Evolutionary conservation across 1,140 invertebrate species (phyloP).

Genomic region (Pseudomyrmex gracilis): DNA sequence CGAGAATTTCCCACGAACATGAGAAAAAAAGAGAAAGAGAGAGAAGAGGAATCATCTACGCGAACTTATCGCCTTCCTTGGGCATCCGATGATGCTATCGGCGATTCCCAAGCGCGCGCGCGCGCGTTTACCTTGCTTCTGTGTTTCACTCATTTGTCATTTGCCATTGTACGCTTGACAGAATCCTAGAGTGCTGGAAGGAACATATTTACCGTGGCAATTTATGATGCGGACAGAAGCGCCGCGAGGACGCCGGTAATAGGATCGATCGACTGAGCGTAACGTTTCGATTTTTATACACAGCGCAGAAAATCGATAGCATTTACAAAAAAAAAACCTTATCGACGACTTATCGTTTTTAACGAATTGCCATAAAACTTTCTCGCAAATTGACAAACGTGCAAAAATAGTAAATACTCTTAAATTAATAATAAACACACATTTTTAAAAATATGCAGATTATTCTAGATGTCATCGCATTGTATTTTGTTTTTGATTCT

Average conservation of each 20-base stretch:
- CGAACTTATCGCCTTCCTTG: neutral
- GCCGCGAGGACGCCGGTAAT: constrained; percentile 40
- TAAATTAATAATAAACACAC: too few species aligned
- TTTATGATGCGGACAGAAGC: constrained; percentile 58
- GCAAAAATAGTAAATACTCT: constrained; percentile 8
- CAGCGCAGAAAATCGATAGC: constrained; percentile 10
- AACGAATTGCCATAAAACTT: neutral
- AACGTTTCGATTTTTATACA: constrained; percentile 50
- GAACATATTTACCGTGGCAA: constrained; percentile 59
- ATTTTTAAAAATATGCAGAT: neutral
- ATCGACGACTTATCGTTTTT: neutral
- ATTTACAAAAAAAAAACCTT: constrained; percentile 12
- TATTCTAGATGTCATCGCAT: neutral
- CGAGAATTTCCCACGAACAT: constrained; percentile 49
- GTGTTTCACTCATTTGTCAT: constrained; percentile 62
- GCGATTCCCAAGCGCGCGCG: constrained; percentile 20
- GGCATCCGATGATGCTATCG: constrained; percentile 59
- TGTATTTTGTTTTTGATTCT: neutral
- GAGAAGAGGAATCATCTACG: constrained; percentile 18
- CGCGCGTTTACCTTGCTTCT: constrained; percentile 12
- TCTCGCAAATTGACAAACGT: neutral
- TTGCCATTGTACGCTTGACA: constrained; percentile 55
- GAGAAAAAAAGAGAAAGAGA: neutral
- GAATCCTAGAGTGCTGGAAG: constrained; percentile 48
- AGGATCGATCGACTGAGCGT: constrained; percentile 43